These are phyloP conservation scores for Quadriops clusia DNA, from an alignment of 2,888 invertebrate species.

Conservation along the genomic window DNA sequence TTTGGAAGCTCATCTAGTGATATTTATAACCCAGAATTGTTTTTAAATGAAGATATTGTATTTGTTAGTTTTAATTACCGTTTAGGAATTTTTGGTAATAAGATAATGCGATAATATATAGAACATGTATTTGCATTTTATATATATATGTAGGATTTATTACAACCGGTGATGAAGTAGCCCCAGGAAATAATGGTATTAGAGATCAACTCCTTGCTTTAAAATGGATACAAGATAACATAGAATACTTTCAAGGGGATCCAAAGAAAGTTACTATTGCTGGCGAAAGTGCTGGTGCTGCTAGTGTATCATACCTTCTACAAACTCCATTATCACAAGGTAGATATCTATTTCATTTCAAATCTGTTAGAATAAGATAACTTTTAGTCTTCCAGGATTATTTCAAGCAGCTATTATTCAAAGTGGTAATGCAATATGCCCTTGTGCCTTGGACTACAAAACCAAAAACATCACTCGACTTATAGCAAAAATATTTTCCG, in stretches of 20 bases:
- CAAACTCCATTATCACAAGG: slow-evolving; percentile 31
- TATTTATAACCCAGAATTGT: too few species aligned
- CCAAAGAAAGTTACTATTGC: slow-evolving; percentile 31
- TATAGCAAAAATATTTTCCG: too few species aligned
- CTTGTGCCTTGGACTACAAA: slow-evolving; percentile 34
- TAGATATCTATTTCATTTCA: too few species aligned
- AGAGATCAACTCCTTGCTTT: slow-evolving; percentile 35
- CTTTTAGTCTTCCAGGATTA: slow-evolving; percentile 50
- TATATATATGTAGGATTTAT: slow-evolving; percentile 35
- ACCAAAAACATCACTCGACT: slow-evolving; percentile 45
- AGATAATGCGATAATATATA: too few species aligned
- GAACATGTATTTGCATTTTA: too few species aligned
- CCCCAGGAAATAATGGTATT: slow-evolving; percentile 35
- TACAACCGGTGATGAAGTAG: slow-evolving; percentile 26
- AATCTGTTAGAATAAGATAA: too few species aligned
- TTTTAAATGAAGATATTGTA: too few species aligned
- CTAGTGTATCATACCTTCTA: slow-evolving; percentile 33
- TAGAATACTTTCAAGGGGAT: slow-evolving; percentile 32
- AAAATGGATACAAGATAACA: slow-evolving; percentile 32
- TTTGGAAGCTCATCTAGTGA: too few species aligned
- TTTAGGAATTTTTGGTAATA: too few species aligned
- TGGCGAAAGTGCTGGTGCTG: slow-evolving; percentile 36
- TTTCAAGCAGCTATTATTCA: slow-evolving; percentile 64
- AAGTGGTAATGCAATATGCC: slow-evolving; percentile 53
- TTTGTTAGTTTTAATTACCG: too few species aligned